Evolutionary conservation across 2,888 invertebrate species (phyloP).

Genomic region (Drosophila ochracea): DNA sequence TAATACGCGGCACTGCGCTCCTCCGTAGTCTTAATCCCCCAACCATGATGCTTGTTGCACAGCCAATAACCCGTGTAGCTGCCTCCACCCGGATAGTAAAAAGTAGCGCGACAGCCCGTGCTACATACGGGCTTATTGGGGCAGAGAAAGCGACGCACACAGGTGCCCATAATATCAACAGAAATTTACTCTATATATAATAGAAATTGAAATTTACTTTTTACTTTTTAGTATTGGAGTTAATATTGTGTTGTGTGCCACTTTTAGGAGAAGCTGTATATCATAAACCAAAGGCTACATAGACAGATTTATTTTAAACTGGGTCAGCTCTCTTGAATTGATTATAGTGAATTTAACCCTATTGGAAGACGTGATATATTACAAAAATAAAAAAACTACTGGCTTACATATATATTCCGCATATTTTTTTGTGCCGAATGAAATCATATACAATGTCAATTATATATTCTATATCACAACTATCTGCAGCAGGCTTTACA

Average conservation of each 20-base stretch:
- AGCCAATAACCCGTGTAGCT: slow-evolving; percentile 79
- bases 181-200: slow-evolving; percentile 11
- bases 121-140: slow-evolving; percentile 66
- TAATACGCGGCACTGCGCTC: slow-evolving; percentile 38
- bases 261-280: background rate
- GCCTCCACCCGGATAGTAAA: slow-evolving; percentile 76
- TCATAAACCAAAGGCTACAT: background rate
- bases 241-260: background rate
- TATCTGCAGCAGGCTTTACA: background rate
- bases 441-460: background rate
- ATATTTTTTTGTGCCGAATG: too few relatives aligned
- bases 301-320: background rate
- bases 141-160: slow-evolving; percentile 53
- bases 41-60: slow-evolving; percentile 73
- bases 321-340: background rate
- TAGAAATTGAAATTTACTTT: background rate
- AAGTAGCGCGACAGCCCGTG: slow-evolving; percentile 70
- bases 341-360: background rate
- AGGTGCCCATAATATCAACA: slow-evolving; percentile 49
- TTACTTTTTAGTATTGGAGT: too few relatives aligned
- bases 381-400: too few relatives aligned
- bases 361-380: background rate
- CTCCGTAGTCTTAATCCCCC: slow-evolving; percentile 70
- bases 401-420: background rate
- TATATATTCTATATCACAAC: background rate